These are phyloP conservation scores for Corvus cornix DNA, from an alignment of 2,113 vertebrate species.

Conservation along the genomic window DNA sequence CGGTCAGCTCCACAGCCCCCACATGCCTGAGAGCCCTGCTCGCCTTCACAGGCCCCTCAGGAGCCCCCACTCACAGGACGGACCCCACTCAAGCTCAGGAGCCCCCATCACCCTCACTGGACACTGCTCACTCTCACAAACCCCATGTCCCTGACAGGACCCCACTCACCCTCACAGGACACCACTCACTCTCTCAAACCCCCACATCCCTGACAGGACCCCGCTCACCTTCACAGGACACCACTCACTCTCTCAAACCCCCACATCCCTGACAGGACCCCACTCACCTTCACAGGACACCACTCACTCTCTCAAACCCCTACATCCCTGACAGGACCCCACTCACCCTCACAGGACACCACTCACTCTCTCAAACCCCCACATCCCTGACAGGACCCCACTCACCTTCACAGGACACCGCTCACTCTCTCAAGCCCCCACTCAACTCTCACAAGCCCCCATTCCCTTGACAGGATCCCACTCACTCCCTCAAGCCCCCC, in stretches of 20 bases:
- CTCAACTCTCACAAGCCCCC: too few relatives aligned
- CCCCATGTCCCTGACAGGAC: background rate
- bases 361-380: too few relatives aligned
- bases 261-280: too few relatives aligned
- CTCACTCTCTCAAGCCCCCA: too few relatives aligned
- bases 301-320: too few relatives aligned
- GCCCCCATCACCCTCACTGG: background rate
- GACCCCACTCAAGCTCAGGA: background rate
- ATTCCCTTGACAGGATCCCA: background rate
- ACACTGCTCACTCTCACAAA: too few relatives aligned
- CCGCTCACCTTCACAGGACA: too few relatives aligned
- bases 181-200: background rate
- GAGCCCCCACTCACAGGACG: too few relatives aligned
- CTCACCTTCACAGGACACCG: too few relatives aligned
- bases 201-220: background rate
- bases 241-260: too few relatives aligned
- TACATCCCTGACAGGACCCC: background rate
- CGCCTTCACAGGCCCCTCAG: accelerated
- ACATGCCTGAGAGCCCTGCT: accelerated
- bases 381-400: background rate
- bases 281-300: too few relatives aligned
- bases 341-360: too few relatives aligned
- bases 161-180: background rate
- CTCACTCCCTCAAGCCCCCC: background rate
- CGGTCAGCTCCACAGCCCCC: background rate